Evolutionary conservation across 2,113 vertebrate genomes (phyloP), one percentile per base, ranked within the genome.

Genomic region (Vulpes vulpes): DNA sequence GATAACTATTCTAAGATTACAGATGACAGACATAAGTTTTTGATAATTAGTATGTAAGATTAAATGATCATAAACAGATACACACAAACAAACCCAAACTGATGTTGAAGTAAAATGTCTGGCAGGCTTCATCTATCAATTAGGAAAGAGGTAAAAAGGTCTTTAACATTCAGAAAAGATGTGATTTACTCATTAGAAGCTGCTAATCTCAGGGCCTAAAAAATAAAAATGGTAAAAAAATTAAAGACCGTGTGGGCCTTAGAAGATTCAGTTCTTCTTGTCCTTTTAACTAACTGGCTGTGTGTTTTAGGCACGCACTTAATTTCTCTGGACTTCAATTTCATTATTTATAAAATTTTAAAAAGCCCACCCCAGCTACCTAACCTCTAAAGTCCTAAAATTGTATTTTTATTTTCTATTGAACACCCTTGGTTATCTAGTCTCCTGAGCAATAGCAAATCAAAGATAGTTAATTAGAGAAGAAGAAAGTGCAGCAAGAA

Each of bases 81-180:
- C 1, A 86, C 12, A 57, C 20, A 84, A 95, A 89, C 53, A 81
- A 85, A 79, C 19, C 49, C 49, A 95, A 79, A 92, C 32, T 86
- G 51, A 95, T 67, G 17, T 7, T 71, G 78, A 80, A 81, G 51
- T 82, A 79, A 65, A 23, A 71, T 35, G n/a, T 82, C 35, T 94
- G 15, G 19, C 25, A 94, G 89, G 86, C 95, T 91, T 94, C n/a
- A 64, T 86, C n/a, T 84, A 86, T 80, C 74, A 94, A 71, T 73
- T 55, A 93, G 38, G 67, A 95, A 96, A 15, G 3, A 57, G 65
- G 35, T 15, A 85, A 85, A 78, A 92, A 87, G 20, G 30, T 79
- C 67, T 90, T 53, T 95, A 79, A 78, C 60, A 69, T 79, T 84
- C 30, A 73, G 53, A 32, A 92, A 85, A 38, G 6, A 82, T 35